A percentile compares a stretch with the other conserved stretches of the same genome.
Evolutionary conservation across 2,888 invertebrate species (phyloP).

Genomic region (Rotaria sp.): DNA sequence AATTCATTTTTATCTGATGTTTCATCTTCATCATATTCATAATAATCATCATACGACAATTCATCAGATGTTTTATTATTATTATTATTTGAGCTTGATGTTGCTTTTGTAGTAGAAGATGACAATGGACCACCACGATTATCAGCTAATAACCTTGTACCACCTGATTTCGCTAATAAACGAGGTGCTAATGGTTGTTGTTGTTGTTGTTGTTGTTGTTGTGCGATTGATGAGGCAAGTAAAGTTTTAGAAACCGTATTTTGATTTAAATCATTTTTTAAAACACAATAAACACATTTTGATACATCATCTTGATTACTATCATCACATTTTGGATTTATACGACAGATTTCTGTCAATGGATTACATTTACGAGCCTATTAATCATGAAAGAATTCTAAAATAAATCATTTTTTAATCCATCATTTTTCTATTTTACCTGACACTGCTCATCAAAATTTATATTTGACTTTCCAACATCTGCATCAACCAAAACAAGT

Average conservation of each 20-base stretch:
- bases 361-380: background rate
- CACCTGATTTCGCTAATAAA: background rate
- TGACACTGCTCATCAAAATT: background rate
- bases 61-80: background rate
- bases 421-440: background rate
- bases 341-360: background rate
- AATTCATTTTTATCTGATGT: background rate
- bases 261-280: background rate
- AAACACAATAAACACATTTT: background rate
- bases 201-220: background rate
- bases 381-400: background rate
- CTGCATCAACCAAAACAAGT: background rate
- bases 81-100: no score
- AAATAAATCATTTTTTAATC: no score
- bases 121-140: background rate
- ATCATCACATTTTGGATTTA: background rate
- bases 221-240: background rate
- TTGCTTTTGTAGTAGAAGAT: no score
- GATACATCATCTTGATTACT: background rate
- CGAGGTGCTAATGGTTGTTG: background rate
- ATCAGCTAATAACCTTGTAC: background rate
- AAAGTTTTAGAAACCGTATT: no score
- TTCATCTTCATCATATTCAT: constrained; percentile 5
- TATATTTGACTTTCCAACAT: background rate
- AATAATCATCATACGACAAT: background rate